A percentile compares a stretch with the other conserved stretches of the same genome.
phyloP scores from a whole-genome alignment of 2,888 invertebrate genomes.

The Ochlodes sylvanus region DNA sequence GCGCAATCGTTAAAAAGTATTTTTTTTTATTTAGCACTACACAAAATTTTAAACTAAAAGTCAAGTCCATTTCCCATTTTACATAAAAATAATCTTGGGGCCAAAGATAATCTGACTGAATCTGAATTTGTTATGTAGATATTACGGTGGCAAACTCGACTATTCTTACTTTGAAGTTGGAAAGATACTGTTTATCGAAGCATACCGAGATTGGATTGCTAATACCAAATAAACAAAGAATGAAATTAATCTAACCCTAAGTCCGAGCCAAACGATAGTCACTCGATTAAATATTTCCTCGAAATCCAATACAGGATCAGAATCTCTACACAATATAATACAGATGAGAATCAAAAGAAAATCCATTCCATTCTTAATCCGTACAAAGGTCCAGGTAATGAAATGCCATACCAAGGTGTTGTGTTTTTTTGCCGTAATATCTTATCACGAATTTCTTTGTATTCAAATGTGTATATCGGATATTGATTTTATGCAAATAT shows the following conservation, averaged over 20 bases:
- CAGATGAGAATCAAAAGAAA: conserved; percentile 24
- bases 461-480: conserved; percentile 58
- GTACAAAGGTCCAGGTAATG: conserved; percentile 29
- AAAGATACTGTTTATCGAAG: not conserved
- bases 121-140: no score
- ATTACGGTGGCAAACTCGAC: no score
- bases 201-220: not conserved
- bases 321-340: not conserved
- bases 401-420: conserved; percentile 27
- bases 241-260: not conserved
- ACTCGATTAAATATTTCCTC: not conserved
- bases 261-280: not conserved
- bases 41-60: no score
- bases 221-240: not conserved
- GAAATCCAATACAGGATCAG: not conserved
- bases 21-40: no score
- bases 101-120: no score
- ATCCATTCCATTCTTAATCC: conserved; percentile 18
- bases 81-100: no score
- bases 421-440: conserved; percentile 16
- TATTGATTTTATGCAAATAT: conserved; percentile 63
- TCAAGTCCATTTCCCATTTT: no score
- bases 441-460: conserved; percentile 45
- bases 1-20: no score
- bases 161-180: no score